Evolutionary conservation across 2,888 invertebrate species (phyloP).

Genomic region (Leucania comma): DNA sequence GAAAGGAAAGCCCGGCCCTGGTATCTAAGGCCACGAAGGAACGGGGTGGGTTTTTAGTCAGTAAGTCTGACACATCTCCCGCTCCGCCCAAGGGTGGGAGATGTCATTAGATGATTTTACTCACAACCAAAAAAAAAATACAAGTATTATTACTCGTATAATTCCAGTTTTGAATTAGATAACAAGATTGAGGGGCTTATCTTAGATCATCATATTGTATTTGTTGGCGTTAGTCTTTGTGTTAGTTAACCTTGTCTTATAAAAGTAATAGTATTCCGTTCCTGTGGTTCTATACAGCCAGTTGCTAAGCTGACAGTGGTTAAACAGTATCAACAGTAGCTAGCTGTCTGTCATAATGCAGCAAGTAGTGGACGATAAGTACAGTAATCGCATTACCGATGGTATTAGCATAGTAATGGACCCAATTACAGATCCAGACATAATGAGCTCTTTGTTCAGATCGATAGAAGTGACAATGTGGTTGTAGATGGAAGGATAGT

Average conservation of each 20-base stretch:
- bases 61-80: no score
- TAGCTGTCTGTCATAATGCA: conserved; percentile 19
- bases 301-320: conserved; percentile 35
- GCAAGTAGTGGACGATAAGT: conserved; percentile 48
- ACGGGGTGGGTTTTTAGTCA: no score
- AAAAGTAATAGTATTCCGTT: conserved; percentile 1
- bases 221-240: background rate
- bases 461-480: conserved; percentile 63
- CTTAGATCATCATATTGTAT: conserved; percentile 25
- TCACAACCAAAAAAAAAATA: no score
- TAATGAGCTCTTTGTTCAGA: conserved; percentile 67
- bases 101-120: no score
- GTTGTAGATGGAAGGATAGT: conserved; percentile 58
- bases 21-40: no score
- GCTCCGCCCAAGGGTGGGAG: no score
- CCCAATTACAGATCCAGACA: conserved; percentile 62
- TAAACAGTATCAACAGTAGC: conserved; percentile 13
- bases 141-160: no score
- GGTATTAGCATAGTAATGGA: conserved; percentile 61
- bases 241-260: conserved; percentile 15
- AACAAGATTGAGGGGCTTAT: conserved; percentile 11
- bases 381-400: conserved; percentile 64
- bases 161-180: conserved; percentile 18
- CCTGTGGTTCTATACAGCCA: background rate
- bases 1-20: no score